phyloP scores from a whole-genome alignment of 2,797 vertebrate genomes.

The Poeciliopsis paucimaculata region DNA sequence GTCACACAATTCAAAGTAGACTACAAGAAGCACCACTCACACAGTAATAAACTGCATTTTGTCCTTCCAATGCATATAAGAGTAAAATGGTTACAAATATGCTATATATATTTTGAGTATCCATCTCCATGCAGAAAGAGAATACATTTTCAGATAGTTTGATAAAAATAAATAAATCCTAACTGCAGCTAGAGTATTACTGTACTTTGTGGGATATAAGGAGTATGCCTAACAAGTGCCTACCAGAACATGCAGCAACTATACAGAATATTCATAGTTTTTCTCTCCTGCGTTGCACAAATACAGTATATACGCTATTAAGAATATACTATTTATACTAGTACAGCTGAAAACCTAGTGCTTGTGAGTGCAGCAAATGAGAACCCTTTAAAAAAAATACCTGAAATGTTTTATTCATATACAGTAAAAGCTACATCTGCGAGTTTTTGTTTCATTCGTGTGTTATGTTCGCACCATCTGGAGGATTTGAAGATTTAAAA shows the following conservation, averaged over 20 bases:
- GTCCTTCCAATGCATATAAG: slow-evolving; percentile 71
- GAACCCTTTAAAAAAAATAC: slow-evolving; percentile 79
- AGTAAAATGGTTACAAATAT: slow-evolving; percentile 75
- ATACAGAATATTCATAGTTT: slow-evolving; percentile 82
- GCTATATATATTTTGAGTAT: slow-evolving; percentile 77
- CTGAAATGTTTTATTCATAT: slow-evolving; percentile 76
- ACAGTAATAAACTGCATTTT: slow-evolving; percentile 59
- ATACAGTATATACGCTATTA: slow-evolving; percentile 79
- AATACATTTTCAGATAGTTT: slow-evolving; percentile 74
- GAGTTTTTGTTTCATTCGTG: slow-evolving; percentile 67
- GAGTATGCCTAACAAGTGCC: slow-evolving; percentile 85
- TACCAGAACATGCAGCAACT: slow-evolving; percentile 83
- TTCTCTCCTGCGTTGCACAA: slow-evolving; percentile 82
- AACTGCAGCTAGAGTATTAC: slow-evolving; percentile 76
- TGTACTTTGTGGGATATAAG: slow-evolving; percentile 76
- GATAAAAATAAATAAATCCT: slow-evolving; percentile 60
- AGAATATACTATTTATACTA: slow-evolving; percentile 79
- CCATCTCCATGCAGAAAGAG: slow-evolving; percentile 73
- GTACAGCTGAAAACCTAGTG: slow-evolving; percentile 69
- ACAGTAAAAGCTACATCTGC: slow-evolving; percentile 71
- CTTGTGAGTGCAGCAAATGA: slow-evolving; percentile 73
- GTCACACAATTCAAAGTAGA: slow-evolving; percentile 61
- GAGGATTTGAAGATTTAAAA: slow-evolving; percentile 75
- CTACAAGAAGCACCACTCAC: slow-evolving; percentile 59
- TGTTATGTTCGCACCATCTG: slow-evolving; percentile 58